phyloP scores from a whole-genome alignment of 2,797 vertebrate genomes.

The Crocodylus rhombifer region DNA sequence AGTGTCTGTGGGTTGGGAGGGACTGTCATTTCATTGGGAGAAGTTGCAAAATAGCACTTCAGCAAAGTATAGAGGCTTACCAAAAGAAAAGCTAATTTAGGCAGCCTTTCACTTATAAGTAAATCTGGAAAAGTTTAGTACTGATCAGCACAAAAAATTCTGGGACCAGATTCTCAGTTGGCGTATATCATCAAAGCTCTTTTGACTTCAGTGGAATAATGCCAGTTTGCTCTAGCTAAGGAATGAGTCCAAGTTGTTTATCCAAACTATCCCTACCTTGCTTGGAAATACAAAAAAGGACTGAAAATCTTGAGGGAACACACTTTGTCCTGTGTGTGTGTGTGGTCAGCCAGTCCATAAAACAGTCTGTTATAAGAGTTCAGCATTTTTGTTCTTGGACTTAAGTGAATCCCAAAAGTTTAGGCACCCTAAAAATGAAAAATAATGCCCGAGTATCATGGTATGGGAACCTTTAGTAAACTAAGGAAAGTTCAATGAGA shows the following conservation, averaged over 20 bases:
- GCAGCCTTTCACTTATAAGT: neutral
- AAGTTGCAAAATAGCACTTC: neutral
- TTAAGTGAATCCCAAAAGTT: neutral
- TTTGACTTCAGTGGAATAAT: constrained; percentile 12
- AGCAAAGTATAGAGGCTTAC: neutral
- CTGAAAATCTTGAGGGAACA: neutral
- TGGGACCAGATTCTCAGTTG: neutral
- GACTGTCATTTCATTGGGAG: neutral
- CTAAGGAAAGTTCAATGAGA: neutral
- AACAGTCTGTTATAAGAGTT: constrained; percentile 23
- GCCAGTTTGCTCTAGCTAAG: neutral
- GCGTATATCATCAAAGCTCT: neutral
- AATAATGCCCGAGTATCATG: neutral
- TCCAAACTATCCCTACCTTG: neutral
- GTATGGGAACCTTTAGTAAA: neutral
- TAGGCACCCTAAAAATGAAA: constrained; percentile 1
- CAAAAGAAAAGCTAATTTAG: accelerated
- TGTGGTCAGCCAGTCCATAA: constrained; percentile 46
- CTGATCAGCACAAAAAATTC: neutral
- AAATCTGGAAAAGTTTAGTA: neutral
- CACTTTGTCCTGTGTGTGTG: constrained; percentile 19
- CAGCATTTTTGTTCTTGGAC: neutral
- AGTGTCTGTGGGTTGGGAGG: neutral
- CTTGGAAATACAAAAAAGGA: neutral
- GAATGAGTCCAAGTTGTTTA: constrained; percentile 25